Base-by-base conservation (phyloP, 2,888 invertebrate genomes). In the Melinaea marsaeus region DNA sequence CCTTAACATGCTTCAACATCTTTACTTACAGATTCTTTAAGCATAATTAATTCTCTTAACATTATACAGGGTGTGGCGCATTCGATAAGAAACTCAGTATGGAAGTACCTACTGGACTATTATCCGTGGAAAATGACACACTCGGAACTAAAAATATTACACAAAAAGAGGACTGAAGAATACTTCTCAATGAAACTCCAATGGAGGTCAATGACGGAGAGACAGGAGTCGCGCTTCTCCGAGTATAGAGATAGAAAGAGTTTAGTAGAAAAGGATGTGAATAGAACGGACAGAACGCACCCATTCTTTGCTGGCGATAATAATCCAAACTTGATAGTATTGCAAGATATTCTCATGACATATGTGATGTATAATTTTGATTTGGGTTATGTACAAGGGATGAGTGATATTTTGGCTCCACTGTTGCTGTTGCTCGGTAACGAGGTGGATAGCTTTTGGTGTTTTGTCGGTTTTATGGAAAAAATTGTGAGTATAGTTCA, bases 341-440 rank as follows among this genome's bases (percentile, higher is more conserved):
- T 99, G 3, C 94, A 96, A 73, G 98, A 99, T 78, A 97, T 99
- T 71, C 92, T 99, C 3, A 97, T 99, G 97, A 99, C 99, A 0
- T 99, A 99, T 80, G 95, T 98, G 48, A 99, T 99, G 99, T 99
- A 98, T 81, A 98, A 99, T 91, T 99, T 99, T 83, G 99, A 99
- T 88, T 91, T 99, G 74, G 99, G 97, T 13, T 97, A 97, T 76
- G 97, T 97, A 2, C 97, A 97, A 84, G 99, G 99, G 33, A 99
- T 99, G 99, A 98, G 98, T 75, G 99, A 99, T 85, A 92, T 99
- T 59, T 86, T 99, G 61, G 97, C 99, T 5, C 99, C 99, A 0
- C 94, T 99, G 74, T 88, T 99, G 61, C 93, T 95, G 77, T 92
- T 99, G 56, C 92, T 98, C 91, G 94, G 95, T 70, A 95, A 97